Percentiles rank a stretch among this genome's conserved stretches.
These are phyloP conservation scores for Troides oblongomaculatus DNA, from an alignment of 2,888 invertebrate genomes.

Conservation along the genomic window DNA sequence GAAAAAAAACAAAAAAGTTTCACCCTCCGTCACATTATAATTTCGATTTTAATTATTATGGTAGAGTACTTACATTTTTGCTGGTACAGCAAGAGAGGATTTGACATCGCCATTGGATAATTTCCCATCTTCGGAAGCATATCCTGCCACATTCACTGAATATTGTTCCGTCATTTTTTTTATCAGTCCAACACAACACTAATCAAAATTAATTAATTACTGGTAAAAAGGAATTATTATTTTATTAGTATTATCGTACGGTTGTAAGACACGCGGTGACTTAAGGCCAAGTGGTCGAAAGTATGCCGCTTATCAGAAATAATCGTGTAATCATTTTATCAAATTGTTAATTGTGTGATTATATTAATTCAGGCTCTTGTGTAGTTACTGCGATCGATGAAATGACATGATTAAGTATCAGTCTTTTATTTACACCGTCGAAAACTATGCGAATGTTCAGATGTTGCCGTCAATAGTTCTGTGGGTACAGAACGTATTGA, in stretches of 20 bases:
- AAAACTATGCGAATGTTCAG: constrained; percentile 2
- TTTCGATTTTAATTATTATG: background rate
- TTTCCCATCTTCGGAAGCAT: constrained; percentile 28
- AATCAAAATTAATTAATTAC: constrained; percentile 8
- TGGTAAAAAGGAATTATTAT: constrained; percentile 23
- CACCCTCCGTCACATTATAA: background rate
- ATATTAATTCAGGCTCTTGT: constrained; percentile 39
- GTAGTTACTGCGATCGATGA: constrained; percentile 17
- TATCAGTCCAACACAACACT: constrained; percentile 22
- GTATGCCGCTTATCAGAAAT: constrained; percentile 55
- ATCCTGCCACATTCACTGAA: constrained; percentile 57
- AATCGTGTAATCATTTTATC: constrained; percentile 61
- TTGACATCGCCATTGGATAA: constrained; percentile 30
- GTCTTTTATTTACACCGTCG: constrained; percentile 11
- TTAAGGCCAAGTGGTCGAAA: constrained; percentile 57
- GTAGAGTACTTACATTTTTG: constrained; percentile 14
- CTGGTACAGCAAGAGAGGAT: constrained; percentile 27
- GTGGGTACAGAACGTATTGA: no score
- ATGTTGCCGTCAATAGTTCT: constrained; percentile 10
- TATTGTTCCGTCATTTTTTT: constrained; percentile 51
- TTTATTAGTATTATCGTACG: constrained; percentile 25
- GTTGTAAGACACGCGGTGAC: constrained; percentile 49
- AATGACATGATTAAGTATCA: constrained; percentile 16
- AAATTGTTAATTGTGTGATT: constrained; percentile 65
- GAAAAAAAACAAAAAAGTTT: background rate